Evolutionary conservation across 92 coral and sea anemone genomes (phyloP).

Genomic region (Heliopora coerulea): DNA sequence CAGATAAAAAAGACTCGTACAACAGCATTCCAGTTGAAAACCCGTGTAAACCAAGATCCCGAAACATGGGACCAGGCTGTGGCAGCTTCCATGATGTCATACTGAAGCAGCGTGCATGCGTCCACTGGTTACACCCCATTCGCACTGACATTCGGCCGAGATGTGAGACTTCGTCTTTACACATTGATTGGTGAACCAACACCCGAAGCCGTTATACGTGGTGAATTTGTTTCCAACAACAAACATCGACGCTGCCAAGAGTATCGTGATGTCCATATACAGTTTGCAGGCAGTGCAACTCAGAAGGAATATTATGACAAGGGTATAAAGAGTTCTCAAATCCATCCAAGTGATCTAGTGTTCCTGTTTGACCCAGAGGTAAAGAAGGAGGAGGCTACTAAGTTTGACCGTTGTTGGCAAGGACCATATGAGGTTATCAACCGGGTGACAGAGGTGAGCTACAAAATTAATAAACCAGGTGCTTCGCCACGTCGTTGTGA

Average conservation of each 20-base stretch:
- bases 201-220: constrained; percentile 14
- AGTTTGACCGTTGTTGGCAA: constrained; percentile 34
- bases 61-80: constrained; percentile 34
- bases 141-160: constrained; percentile 49
- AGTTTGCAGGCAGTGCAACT: neutral
- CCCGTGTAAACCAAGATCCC: neutral
- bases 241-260: constrained; percentile 3
- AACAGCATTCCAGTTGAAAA: constrained; percentile 36
- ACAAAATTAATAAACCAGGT: constrained; percentile 4
- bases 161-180: constrained; percentile 43
- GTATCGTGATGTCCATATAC: neutral
- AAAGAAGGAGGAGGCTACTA: constrained; percentile 15
- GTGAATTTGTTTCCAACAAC: neutral
- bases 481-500: neutral
- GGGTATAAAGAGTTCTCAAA: neutral
- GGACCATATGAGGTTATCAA: constrained; percentile 12
- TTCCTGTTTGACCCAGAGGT: neutral
- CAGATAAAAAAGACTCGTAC: constrained; percentile 49
- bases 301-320: constrained; percentile 9
- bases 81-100: constrained; percentile 49
- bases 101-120: constrained; percentile 46
- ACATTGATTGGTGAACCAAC: constrained; percentile 37
- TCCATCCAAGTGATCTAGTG: neutral
- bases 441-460: constrained; percentile 34
- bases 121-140: constrained; percentile 49